A percentile compares a stretch with the other conserved stretches of the same genome.
phyloP scores from a whole-genome alignment of 2,888 invertebrate genomes.

The Argynnis bischoffii region DNA sequence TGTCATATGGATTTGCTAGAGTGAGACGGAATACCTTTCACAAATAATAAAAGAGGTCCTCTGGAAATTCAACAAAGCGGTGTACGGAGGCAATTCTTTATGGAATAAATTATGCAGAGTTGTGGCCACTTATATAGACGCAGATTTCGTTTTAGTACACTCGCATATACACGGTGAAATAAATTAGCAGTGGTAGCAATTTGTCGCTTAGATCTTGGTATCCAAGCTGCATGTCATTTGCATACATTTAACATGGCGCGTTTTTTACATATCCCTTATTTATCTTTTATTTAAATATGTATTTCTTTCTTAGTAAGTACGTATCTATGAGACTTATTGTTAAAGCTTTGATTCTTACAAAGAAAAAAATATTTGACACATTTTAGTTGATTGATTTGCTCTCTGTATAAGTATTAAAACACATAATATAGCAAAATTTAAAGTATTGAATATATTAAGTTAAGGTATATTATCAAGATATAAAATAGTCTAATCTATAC shows the following conservation, averaged over 20 bases:
- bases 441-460: no score
- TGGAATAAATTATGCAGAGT: conserved; percentile 68
- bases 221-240: conserved; percentile 8
- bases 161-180: conserved; percentile 48
- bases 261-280: background rate
- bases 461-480: no score
- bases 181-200: conserved; percentile 37
- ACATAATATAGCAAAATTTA: no score
- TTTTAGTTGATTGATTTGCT: no score
- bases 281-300: background rate
- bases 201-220: conserved; percentile 1
- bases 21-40: conserved; percentile 46
- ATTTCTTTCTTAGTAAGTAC: no score
- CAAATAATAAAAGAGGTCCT: conserved; percentile 55
- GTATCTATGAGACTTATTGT: no score
- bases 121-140: conserved; percentile 60
- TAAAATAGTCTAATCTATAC: no score
- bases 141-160: conserved; percentile 62
- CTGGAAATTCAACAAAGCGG: conserved; percentile 68
- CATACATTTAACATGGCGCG: conserved; percentile 1
- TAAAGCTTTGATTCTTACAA: no score
- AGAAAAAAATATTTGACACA: no score
- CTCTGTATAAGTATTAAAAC: no score
- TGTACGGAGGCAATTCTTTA: conserved; percentile 59
- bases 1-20: conserved; percentile 40